These are phyloP conservation scores for Coryphaenoides rupestris DNA, from an alignment of 2,113 vertebrate genomes.

Conservation along the genomic window DNA sequence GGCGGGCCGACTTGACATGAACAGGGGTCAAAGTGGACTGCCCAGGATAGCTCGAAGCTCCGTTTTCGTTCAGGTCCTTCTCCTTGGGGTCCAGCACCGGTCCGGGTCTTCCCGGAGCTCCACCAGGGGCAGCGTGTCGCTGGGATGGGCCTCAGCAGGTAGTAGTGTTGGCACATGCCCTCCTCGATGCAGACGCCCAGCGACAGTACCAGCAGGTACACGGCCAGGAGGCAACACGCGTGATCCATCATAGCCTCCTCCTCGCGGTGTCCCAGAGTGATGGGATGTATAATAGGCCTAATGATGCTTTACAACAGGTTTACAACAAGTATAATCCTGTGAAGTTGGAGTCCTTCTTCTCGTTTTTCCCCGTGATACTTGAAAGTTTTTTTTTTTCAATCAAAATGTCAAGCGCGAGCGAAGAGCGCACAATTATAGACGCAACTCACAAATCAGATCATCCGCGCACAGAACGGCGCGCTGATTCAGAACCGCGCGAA, in stretches of 20 bases:
- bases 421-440: no score
- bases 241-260: slow-evolving; percentile 83
- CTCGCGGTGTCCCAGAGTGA: background rate
- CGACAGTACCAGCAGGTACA: slow-evolving; percentile 79
- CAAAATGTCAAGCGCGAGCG: no score
- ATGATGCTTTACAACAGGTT: no score
- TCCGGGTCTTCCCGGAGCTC: slow-evolving; percentile 86
- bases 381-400: no score
- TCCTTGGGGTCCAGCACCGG: slow-evolving; percentile 87
- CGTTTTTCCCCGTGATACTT: no score
- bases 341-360: no score
- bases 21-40: slow-evolving; percentile 84
- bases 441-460: no score
- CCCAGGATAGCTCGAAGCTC: slow-evolving; percentile 84
- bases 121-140: slow-evolving; percentile 85
- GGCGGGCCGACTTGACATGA: slow-evolving; percentile 88
- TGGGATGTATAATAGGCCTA: background rate
- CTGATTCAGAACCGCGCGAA: background rate
- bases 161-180: slow-evolving; percentile 81
- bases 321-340: no score
- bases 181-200: slow-evolving; percentile 81
- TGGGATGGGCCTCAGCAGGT: slow-evolving; percentile 87
- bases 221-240: slow-evolving; percentile 74
- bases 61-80: slow-evolving; percentile 90
- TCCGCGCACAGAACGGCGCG: no score